A percentile compares a stretch with the other conserved stretches of the same genome.
These are phyloP conservation scores for Caenorhabditis auriculariae DNA, from an alignment of 2,888 invertebrate genomes.

Conservation along the genomic window DNA sequence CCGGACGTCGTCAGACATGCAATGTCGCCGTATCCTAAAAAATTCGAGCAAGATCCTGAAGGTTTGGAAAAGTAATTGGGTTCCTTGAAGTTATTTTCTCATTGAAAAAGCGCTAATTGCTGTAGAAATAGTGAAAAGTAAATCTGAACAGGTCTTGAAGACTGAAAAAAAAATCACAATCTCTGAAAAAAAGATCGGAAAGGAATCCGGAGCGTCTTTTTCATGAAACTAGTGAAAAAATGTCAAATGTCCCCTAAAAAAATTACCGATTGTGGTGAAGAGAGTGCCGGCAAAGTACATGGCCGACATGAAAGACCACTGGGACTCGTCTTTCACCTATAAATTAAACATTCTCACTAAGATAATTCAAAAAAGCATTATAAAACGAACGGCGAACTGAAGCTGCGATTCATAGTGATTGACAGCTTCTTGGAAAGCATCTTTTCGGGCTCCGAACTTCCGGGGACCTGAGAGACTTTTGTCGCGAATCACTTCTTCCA, in stretches of 20 bases:
- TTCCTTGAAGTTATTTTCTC: neutral
- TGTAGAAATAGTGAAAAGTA: no score
- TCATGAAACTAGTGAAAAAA: neutral
- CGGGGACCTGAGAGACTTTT: slow-evolving; percentile 14
- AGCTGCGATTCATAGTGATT: slow-evolving; percentile 53
- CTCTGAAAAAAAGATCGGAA: no score
- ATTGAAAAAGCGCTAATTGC: no score
- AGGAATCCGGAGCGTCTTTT: no score
- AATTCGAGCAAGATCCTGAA: no score
- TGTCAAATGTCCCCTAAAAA: neutral
- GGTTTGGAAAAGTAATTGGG: neutral
- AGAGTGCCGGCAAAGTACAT: slow-evolving; percentile 61
- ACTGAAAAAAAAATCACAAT: no score
- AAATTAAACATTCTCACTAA: neutral
- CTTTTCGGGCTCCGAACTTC: slow-evolving; percentile 17
- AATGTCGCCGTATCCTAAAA: slow-evolving; percentile 91
- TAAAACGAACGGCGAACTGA: slow-evolving; percentile 20
- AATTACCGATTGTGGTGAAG: slow-evolving; percentile 59
- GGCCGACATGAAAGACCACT: slow-evolving; percentile 56
- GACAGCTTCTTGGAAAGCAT: slow-evolving; percentile 52
- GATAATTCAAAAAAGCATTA: neutral
- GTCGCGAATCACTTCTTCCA: slow-evolving; percentile 55
- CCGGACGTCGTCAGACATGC: slow-evolving; percentile 86
- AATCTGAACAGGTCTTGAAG: no score
- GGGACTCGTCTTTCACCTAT: slow-evolving; percentile 24